Evolutionary conservation across 2,797 vertebrate genomes (phyloP).

Genomic region (Triplophysa yarkandensis): DNA sequence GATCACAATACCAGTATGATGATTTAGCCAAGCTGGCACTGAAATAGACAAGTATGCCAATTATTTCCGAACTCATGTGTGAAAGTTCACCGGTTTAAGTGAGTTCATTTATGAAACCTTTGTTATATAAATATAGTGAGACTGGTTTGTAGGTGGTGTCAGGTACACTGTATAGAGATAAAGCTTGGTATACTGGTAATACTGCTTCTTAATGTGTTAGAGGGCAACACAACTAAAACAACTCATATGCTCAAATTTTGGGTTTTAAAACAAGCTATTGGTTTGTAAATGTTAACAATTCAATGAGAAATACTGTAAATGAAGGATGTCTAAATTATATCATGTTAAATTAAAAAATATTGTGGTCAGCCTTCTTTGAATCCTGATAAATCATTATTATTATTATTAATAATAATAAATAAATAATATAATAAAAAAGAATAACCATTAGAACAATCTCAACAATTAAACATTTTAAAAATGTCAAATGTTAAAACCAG

Average conservation of each 20-base stretch:
- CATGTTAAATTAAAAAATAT: too few relatives aligned
- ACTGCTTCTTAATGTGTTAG: slow-evolving; percentile 12
- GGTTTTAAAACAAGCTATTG: too few relatives aligned
- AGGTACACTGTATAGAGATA: slow-evolving; percentile 10
- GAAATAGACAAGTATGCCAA: background rate
- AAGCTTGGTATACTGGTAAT: background rate
- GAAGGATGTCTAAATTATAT: too few relatives aligned
- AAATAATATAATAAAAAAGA: too few relatives aligned
- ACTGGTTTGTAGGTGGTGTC: slow-evolving; percentile 10
- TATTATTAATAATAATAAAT: too few relatives aligned
- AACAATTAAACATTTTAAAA: too few relatives aligned
- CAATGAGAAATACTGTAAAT: background rate
- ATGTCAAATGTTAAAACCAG: too few relatives aligned
- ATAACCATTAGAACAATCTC: too few relatives aligned
- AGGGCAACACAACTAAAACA: slow-evolving; percentile 1
- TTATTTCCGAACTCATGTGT: slow-evolving; percentile 3
- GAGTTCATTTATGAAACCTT: slow-evolving; percentile 4
- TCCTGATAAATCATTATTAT: too few relatives aligned
- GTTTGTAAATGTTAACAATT: background rate
- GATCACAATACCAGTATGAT: slow-evolving; percentile 11
- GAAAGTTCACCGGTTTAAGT: background rate
- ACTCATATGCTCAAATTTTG: background rate
- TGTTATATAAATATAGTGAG: slow-evolving; percentile 10
- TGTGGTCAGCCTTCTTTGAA: too few relatives aligned
- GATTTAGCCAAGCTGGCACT: background rate